Conservation (phyloP, 2,797 vertebrate species). For the Chelidonichthys spinosus region DNA sequence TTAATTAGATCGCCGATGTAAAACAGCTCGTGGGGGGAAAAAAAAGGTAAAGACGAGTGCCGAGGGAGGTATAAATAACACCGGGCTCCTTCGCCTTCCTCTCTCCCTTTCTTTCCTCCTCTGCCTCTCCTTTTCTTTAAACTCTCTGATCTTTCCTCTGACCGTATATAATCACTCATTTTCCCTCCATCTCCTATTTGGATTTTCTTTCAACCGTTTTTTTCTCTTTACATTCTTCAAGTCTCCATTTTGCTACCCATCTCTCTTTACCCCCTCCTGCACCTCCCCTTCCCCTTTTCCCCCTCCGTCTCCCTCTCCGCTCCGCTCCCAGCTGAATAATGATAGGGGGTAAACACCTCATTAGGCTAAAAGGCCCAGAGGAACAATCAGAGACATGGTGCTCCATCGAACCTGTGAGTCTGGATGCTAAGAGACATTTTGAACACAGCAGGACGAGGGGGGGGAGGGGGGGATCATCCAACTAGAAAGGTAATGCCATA, state of each 20-base stretch:
- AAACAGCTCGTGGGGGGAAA: constrained; percentile 88
- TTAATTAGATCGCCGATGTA: constrained; percentile 96
- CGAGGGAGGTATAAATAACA: constrained; percentile 91
- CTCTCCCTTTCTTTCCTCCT: constrained; percentile 39
- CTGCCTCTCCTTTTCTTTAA: constrained; percentile 48
- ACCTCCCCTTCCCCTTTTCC: not conserved
- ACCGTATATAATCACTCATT: constrained; percentile 38
- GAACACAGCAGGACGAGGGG: constrained; percentile 40
- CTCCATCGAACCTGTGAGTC: constrained; percentile 74
- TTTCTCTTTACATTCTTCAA: constrained; percentile 20
- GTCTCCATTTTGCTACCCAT: constrained; percentile 37
- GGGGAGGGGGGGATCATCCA: constrained; percentile 13
- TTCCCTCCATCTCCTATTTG: constrained; percentile 26
- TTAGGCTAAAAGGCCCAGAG: constrained; percentile 96
- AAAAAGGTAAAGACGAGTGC: constrained; percentile 88
- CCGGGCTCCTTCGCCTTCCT: constrained; percentile 43
- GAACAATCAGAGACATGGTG: constrained; percentile 84
- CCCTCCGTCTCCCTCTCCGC: constrained; percentile 23
- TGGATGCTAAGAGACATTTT: constrained; percentile 44
- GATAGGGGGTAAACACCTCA: constrained; percentile 91
- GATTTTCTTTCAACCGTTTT: not conserved
- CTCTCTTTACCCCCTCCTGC: constrained; percentile 3
- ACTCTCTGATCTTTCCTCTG: constrained; percentile 44
- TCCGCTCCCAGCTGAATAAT: constrained; percentile 87
- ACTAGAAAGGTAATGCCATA: constrained; percentile 39